A percentile compares a stretch with the other conserved stretches of the same genome.
Conservation (phyloP, 2,113 vertebrate species). For the Rhea americana region DNA sequence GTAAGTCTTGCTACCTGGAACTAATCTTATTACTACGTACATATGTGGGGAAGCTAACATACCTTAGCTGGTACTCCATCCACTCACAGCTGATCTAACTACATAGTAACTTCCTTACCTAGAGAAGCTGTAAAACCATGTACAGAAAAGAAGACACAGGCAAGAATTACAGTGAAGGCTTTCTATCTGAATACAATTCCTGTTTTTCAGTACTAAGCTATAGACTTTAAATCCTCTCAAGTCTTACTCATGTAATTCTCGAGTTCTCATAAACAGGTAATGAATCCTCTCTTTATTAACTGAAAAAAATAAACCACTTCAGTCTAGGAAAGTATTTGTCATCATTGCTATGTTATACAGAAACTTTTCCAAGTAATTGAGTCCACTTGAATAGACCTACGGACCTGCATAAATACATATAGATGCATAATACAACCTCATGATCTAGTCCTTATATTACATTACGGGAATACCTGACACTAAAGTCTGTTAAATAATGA, state of each 20-base stretch:
- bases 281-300: not conserved
- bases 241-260: not conserved
- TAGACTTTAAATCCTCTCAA: not conserved
- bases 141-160: not conserved
- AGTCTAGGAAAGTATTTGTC: not conserved
- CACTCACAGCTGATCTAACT: not conserved
- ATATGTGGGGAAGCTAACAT: not conserved
- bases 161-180: not conserved
- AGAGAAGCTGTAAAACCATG: not conserved
- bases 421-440: not conserved
- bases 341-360: not conserved
- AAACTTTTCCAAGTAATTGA: not conserved
- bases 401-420: not conserved
- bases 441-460: not conserved
- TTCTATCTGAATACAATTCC: not conserved
- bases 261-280: not conserved
- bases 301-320: not conserved
- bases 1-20: not conserved
- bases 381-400: not conserved
- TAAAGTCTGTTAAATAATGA: not conserved
- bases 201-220: not conserved
- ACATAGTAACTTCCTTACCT: not conserved
- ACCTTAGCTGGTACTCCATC: not conserved
- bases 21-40: not conserved
- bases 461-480: not conserved